These are phyloP conservation scores for Polyommatus icarus DNA, from an alignment of 2,888 invertebrate genomes.

Conservation along the genomic window DNA sequence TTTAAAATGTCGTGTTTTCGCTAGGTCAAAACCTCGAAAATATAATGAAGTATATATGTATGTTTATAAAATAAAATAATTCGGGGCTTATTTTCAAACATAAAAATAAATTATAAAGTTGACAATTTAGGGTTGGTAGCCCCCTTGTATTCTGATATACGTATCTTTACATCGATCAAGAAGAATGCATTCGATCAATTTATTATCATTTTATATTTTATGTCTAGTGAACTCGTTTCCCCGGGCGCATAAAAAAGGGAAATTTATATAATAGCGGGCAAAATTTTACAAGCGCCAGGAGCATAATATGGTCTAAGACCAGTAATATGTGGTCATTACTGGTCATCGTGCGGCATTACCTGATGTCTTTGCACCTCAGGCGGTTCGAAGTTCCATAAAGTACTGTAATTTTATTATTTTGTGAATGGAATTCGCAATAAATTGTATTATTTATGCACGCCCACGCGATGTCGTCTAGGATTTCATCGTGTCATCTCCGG, in stretches of 20 bases:
- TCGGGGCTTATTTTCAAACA: too few species aligned
- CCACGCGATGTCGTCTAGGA: neutral
- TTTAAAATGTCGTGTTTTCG: too few species aligned
- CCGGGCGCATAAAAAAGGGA: conserved; percentile 25
- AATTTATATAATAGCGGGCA: conserved; percentile 28
- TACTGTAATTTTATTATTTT: conserved; percentile 27
- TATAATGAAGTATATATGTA: too few species aligned
- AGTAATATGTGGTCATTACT: conserved; percentile 27
- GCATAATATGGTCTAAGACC: conserved; percentile 19
- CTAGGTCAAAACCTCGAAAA: too few species aligned
- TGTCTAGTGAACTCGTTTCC: neutral
- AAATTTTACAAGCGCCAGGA: conserved; percentile 20
- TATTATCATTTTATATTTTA: conserved; percentile 19
- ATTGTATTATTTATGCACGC: neutral
- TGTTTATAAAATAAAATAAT: too few species aligned
- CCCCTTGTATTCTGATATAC: too few species aligned
- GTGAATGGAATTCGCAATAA: conserved; percentile 6
- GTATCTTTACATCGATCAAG: neutral
- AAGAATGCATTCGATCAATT: neutral
- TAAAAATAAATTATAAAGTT: too few species aligned
- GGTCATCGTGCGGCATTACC: conserved; percentile 22
- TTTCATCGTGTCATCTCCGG: neutral
- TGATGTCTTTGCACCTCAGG: conserved; percentile 26
- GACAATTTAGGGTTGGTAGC: too few species aligned
- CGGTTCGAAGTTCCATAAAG: conserved; percentile 6